phyloP scores from a whole-genome alignment of 2,888 invertebrate species.

The Fabriciana adippe region DNA sequence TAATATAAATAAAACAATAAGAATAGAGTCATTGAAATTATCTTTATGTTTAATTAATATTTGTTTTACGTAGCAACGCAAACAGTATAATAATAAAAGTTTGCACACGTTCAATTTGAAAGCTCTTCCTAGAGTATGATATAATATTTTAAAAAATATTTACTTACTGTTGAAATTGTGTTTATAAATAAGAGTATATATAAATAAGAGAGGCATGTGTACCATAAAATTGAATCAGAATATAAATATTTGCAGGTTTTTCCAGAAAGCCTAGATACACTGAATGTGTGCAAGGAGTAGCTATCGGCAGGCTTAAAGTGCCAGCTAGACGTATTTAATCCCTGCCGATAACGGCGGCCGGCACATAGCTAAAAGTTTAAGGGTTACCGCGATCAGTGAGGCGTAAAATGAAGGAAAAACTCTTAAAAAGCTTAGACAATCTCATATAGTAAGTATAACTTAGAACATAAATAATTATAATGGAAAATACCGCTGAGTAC shows the following conservation, averaged over 20 bases:
- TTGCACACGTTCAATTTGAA: too few relatives aligned
- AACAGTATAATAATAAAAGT: too few relatives aligned
- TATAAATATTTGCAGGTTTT: conserved; percentile 26
- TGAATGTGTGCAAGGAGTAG: conserved; percentile 28
- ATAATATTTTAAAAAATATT: too few relatives aligned
- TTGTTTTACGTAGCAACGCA: too few relatives aligned
- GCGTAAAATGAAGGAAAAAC: neutral
- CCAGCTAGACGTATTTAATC: conserved; percentile 59
- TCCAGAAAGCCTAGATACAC: conserved; percentile 17
- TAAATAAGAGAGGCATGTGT: neutral
- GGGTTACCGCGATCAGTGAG: conserved; percentile 21
- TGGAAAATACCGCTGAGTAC: too few relatives aligned
- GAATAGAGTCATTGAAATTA: too few relatives aligned
- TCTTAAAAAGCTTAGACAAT: too few relatives aligned
- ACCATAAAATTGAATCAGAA: neutral
- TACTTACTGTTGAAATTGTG: neutral
- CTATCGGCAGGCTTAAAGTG: conserved; percentile 47
- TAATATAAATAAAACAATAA: too few relatives aligned
- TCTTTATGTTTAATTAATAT: too few relatives aligned
- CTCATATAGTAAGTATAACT: too few relatives aligned
- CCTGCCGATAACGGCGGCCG: conserved; percentile 50
- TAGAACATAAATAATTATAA: too few relatives aligned
- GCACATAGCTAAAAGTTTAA: conserved; percentile 51
- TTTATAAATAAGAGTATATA: neutral
- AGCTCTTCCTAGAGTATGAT: too few relatives aligned